Conservation (phyloP, 2,888 invertebrate species). For the Tetanocera ferruginea region DNA sequence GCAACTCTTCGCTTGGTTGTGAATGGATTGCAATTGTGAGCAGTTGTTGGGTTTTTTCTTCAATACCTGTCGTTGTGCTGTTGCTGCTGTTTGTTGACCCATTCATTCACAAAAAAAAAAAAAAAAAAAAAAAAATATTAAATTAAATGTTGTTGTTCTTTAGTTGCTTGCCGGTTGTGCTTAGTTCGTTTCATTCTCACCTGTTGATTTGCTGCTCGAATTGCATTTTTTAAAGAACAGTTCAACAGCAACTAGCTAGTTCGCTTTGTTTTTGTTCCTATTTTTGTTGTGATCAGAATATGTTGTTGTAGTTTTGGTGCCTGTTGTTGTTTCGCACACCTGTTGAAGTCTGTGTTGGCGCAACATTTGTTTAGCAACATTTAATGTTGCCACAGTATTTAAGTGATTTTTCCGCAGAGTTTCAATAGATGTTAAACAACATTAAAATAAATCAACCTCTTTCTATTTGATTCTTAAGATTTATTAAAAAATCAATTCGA, state of each 20-base stretch:
- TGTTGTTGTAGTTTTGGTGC: background rate
- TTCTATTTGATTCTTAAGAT: no score
- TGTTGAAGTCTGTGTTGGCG: constrained; percentile 17
- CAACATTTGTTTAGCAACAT: constrained; percentile 34
- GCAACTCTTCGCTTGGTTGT: background rate
- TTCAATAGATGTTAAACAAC: no score
- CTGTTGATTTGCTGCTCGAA: constrained; percentile 12
- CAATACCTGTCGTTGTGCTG: constrained; percentile 11
- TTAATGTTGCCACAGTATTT: background rate
- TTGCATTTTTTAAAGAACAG: background rate
- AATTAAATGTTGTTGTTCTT: background rate
- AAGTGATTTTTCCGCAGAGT: no score
- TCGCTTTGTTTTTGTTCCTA: background rate
- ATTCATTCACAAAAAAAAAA: background rate
- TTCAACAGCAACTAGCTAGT: background rate
- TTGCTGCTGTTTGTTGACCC: background rate
- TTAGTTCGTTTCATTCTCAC: constrained; percentile 16
- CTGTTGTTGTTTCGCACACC: constrained; percentile 19
- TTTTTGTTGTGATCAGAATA: background rate
- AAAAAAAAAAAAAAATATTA: background rate
- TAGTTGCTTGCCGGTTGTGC: background rate
- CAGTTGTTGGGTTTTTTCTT: background rate
- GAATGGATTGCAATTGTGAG: constrained; percentile 8
- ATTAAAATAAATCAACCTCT: no score
- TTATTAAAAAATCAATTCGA: no score